Evolutionary conservation across 2,888 invertebrate species (phyloP).

Genomic region (Dicyrtomina minuta): DNA sequence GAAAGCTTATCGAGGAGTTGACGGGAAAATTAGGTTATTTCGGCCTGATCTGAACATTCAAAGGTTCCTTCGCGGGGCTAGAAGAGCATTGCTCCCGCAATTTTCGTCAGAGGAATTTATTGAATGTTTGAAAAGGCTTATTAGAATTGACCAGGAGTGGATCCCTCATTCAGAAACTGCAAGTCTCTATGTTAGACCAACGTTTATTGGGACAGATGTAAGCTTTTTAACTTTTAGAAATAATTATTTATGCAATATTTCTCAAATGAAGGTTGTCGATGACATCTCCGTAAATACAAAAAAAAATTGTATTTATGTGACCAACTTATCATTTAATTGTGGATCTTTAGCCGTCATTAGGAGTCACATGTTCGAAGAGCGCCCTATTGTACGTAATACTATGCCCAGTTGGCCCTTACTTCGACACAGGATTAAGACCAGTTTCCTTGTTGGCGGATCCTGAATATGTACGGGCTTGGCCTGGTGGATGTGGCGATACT

Average conservation of each 20-base stretch:
- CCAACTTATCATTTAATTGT: no score
- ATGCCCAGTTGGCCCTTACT: conserved; percentile 92
- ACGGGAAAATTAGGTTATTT: conserved; percentile 89
- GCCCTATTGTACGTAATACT: conserved; percentile 88
- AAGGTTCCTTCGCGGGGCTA: conserved; percentile 84
- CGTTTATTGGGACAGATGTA: conserved; percentile 95
- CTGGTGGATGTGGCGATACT: no score
- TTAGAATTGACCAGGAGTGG: conserved; percentile 95
- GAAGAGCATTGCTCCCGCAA: conserved; percentile 79
- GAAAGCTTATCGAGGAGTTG: conserved; percentile 92
- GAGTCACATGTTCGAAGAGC: conserved; percentile 82
- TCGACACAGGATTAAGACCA: conserved; percentile 69
- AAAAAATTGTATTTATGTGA: background rate
- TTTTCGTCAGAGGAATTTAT: conserved; percentile 86
- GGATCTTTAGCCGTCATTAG: conserved; percentile 77
- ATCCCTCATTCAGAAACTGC: conserved; percentile 87
- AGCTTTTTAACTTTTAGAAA: no score
- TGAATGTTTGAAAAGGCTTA: conserved; percentile 77
- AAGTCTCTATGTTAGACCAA: conserved; percentile 93
- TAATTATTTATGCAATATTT: no score
- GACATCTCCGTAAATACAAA: background rate
- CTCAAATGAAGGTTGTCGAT: no score
- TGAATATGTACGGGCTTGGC: no score
- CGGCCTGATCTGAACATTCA: conserved; percentile 94
- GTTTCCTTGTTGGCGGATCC: conserved; percentile 92